Evolutionary conservation across 2,113 vertebrate genomes (phyloP), one percentile per base, ranked within the genome.

Genomic region (Rallus limicola): DNA sequence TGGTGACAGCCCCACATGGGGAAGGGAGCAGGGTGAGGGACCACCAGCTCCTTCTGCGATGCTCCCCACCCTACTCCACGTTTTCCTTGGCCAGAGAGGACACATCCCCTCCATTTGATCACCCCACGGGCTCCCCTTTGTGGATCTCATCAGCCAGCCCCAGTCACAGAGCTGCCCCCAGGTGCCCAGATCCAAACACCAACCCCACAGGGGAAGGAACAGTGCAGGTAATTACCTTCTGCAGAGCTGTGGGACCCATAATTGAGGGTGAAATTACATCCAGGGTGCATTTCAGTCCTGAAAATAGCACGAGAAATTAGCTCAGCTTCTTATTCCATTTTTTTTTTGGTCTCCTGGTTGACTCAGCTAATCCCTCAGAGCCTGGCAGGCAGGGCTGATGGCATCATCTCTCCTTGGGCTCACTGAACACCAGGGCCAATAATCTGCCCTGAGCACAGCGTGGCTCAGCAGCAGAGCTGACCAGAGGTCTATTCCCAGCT

Each of bases 301-400:
- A 53, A 94, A 92, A 95, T 33, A 95, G 70, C 93, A 10, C 34
- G 36, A 91, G 40, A 84, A 93, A 93, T 55, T 56, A 95, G 94
- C 95, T 91, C 93, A 90, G 93, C 82, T 82, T 77, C n/a, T n/a
- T n/a, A n/a, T n/a, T n/a, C n/a, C n/a, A 82, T 76, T 65, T 46
- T 44, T 42, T 42, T 40, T 13, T 40, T 42, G 5, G 5, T 15
- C 42, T 8, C 81, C 94, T 58, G 84, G 78, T 89, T 95, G 93
- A 96, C 93, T 91, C 95, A 95, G 94, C 93, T 95, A 94, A 95
- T 94, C 93, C 91, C 82, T 79, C 91, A 81, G 92, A 62, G 19
- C 16, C 95, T 19, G 1, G 33, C 82, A 58, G 92, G 59, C 94
- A 89, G 94, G 82, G 92, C 40, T 71, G 96, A 92, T 95, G 5